Evolutionary conservation across 2,888 invertebrate species (phyloP), one percentile per base, ranked within the genome.

Genomic region (Cephus sareptanus): DNA sequence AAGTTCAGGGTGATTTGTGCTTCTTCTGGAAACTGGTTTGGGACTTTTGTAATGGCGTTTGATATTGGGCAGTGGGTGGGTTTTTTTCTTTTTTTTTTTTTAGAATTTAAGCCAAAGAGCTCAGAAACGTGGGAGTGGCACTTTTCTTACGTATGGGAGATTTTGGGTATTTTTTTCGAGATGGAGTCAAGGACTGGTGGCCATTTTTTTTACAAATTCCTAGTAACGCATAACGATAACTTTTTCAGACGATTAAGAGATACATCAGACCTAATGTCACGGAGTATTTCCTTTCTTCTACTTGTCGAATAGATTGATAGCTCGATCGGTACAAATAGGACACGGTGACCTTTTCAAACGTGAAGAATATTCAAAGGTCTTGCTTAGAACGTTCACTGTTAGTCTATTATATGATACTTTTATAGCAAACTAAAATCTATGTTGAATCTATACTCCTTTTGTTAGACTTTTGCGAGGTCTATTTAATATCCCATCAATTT

Each of bases 1-100:
- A 23, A 9, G 56, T 23, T 77, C 80, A 79, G 78, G 86, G 79
- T 87, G 89, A 90, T 90, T 88, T 89, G 87, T 88, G 86, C 84
- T 86, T 84, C 83, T 79, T 85, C 82, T 83, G 82, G 79, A 81
- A 86, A 86, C 87, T 85, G 87, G 85, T 86, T 88, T 85, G 81
- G 76, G 80, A 80, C 78, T 84, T 83, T 83, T 83, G 80, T 83
- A 80, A 87, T 85, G 86, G 87, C 84, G 84, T 81, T 68, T 78
- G 75, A 81, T 77, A 83, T 76, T 74, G 75, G 74, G 75, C 82
- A 81, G 83, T 87, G 83, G 87, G 85, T 87, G 85, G 86, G 85
- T 86, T 89, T 86, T 86, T 82, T 79, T 78, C n/a, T 23, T 2
- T 12, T 2, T 56, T 40, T 75, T 82, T 83, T 84, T 85, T 79